Evolutionary conservation across 2,797 vertebrate species (phyloP), one percentile per base, ranked within the genome.

Genomic region (Fistularia tabacaria): DNA sequence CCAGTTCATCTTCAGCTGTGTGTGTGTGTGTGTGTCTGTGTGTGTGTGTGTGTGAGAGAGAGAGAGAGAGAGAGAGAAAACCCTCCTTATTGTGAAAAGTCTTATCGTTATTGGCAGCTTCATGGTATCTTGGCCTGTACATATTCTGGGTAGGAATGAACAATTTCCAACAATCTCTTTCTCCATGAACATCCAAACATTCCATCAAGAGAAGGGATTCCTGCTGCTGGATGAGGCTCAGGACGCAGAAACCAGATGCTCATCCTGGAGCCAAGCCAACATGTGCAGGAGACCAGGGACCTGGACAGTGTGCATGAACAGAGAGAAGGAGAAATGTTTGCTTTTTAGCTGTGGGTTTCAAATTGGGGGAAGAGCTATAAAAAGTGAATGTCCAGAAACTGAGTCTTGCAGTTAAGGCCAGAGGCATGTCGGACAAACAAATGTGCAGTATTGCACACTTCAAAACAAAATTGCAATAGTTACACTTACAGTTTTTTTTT

Each of bases 231-330:
- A 82, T 57, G 69, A 15, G 70, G 62, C 69, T 79, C 74, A 3
- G 70, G 79, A 85, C 49, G 62, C 74, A 71, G 77, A 86, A 88
- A 89, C 75, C 87, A 89, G 86, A 89, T 89, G 86, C 80, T 57
- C 62, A 56, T 9, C 55, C 57, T 87, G 87, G 84, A 81, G 40
- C 44, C 1, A 13, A 0, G 79, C 85, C 87, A 85, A 76, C 70
- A 57, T 73, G 70, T 79, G 85, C 78, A 65, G 63, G 71, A 82
- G 76, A 81, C 64, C 61, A 53, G 71, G 67, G 64, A 78, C 69
- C 74, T 40, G 74, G 65, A 72, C 65, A 59, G 70, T 75, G 75
- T 42, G 67, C 77, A 70, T 64, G 75, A 77, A 76, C 58, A 76
- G 73, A 68, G 66, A 74, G 56, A 44, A 67, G 25, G 25, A 76